Percentiles rank a stretch among this genome's conserved stretches.
Conservation (phyloP, 2,113 vertebrate species). For the Natator depressus region DNA sequence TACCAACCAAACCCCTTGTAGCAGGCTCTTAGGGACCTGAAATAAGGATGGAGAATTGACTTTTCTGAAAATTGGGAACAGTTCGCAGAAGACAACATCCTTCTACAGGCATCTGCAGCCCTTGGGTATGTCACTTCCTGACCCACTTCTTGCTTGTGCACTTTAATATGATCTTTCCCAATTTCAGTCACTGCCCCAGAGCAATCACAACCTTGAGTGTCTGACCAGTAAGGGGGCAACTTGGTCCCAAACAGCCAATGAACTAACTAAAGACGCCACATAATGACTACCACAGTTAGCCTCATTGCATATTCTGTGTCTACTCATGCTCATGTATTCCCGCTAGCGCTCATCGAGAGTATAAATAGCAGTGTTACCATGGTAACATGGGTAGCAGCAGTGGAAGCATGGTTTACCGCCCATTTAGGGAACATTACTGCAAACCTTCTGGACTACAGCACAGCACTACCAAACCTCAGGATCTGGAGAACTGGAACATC, state of each 20-base stretch:
- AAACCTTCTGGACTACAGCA: background rate
- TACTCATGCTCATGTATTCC: background rate
- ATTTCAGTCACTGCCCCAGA: background rate
- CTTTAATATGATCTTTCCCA: background rate
- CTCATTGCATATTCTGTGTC: background rate
- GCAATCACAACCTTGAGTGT: background rate
- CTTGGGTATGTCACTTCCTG: background rate
- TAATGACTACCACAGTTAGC: background rate
- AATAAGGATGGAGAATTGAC: background rate
- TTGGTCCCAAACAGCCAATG: too few species aligned
- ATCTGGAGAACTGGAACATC: background rate
- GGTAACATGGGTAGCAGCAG: background rate
- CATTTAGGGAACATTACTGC: background rate
- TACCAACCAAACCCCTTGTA: background rate
- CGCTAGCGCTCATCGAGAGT: background rate
- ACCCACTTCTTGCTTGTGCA: background rate
- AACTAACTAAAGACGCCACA: background rate
- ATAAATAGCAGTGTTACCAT: background rate
- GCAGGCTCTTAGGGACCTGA: background rate
- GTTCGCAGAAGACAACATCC: background rate
- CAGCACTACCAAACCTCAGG: background rate
- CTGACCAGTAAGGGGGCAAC: background rate
- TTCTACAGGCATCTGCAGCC: background rate
- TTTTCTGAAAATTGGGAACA: background rate
- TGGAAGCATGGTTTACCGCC: background rate